A percentile compares a stretch with the other conserved stretches of the same genome.
Conservation (phyloP, 2,888 invertebrate species). For the Norana najaformis region DNA sequence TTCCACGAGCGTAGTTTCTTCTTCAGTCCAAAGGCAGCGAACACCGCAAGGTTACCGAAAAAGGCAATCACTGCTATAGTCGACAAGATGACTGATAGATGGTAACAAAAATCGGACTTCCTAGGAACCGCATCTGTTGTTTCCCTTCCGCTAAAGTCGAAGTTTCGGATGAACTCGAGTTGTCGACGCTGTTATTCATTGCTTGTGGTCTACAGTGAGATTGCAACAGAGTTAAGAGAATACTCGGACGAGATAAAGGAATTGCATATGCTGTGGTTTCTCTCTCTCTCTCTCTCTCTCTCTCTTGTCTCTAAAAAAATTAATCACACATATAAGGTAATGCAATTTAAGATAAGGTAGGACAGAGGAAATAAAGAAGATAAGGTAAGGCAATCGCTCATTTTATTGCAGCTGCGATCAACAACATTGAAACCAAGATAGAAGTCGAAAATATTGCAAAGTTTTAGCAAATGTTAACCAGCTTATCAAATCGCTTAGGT, state of each 20-base stretch:
- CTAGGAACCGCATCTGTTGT: background rate
- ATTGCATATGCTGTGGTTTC: background rate
- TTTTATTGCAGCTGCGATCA: no score
- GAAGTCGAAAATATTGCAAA: no score
- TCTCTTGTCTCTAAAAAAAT: background rate
- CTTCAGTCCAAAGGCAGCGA: conserved; percentile 53
- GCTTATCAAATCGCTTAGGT: no score
- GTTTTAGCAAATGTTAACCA: no score
- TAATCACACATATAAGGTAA: background rate
- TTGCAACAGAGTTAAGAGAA: background rate
- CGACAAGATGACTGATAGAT: conserved; percentile 42
- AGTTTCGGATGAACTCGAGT: background rate
- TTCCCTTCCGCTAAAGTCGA: conserved; percentile 30
- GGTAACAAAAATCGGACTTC: background rate
- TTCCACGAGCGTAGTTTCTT: conserved; percentile 52
- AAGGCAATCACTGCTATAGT: conserved; percentile 49
- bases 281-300: no score
- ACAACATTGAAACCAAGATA: no score
- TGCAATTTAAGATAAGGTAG: background rate
- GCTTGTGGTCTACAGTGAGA: background rate
- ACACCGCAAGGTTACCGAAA: conserved; percentile 56
- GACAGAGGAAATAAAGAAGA: no score
- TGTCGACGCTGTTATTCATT: background rate
- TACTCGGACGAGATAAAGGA: background rate
- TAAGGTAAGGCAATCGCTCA: background rate